Base-by-base conservation (phyloP, 35 echinoderm and acorn worm species). In the Ophiothrix spiculata region DNA sequence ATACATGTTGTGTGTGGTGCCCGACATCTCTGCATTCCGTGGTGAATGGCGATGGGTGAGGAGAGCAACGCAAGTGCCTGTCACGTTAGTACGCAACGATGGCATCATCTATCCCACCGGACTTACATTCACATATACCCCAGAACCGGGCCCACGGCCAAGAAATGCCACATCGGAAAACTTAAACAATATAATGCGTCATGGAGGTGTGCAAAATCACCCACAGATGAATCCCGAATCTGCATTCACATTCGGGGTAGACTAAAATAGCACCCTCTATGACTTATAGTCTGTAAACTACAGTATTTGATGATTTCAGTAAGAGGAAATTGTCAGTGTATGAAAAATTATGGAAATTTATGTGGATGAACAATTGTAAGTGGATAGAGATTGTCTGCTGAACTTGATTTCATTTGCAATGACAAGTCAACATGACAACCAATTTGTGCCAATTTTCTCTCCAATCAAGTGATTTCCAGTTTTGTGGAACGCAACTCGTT, bases 51-150 rank as follows among this genome's bases (percentile, higher is more conserved):
- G 89, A 39, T 98, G 89, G 81, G 87, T 93, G 10, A 81, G 92
- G 6, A 81, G 86, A 54, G 92, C 95, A 19, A 98, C 95, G 29
- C 95, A 98, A 83, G 95, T 98, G 0, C 92, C 92, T 29, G 92
- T 98, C 77, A 94, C 85, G 79, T 75, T 98, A 32, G 95, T 98
- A 3, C 77, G 95, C 15, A 88, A 87, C 15, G 95, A 98, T 75
- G 95, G 95, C 28, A 94, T 98, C 54, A 98, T 98, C 86, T 98
- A 94, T 81, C 95, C 95, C 33, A 98, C 95, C 4, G 95, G 95
- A 25, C 88, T 93, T 8, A 94, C 92, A 19, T 98, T 98, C 83
- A 98, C 91, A 21, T 98, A 98, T 56, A 98, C 95, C 12, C 95
- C 95, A 0, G 95, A 98, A 77, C 95, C 95, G 17, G 90, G 95